Evolutionary conservation across 2,888 invertebrate species (phyloP).

Genomic region (Leptopilina drosophilae): DNA sequence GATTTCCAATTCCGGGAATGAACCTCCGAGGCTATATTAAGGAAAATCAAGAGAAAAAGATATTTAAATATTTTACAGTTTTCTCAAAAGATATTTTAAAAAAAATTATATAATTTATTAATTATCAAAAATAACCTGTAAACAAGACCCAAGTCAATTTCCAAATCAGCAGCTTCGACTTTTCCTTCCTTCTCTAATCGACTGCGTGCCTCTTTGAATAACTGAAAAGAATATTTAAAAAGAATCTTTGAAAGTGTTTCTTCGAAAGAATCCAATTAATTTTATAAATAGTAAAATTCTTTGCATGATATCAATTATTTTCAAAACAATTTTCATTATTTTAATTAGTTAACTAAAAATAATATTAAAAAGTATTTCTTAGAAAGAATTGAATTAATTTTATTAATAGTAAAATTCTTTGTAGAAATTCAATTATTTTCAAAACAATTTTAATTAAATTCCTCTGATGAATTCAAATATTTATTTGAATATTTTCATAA

Average conservation of each 20-base stretch:
- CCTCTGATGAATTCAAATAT: too few species aligned
- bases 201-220: conserved; percentile 76
- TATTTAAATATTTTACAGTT: not conserved
- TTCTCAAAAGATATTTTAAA: not conserved
- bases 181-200: conserved; percentile 75
- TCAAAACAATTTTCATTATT: too few species aligned
- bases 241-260: conserved; percentile 10
- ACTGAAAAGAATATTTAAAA: conserved; percentile 59
- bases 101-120: not conserved
- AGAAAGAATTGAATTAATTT: too few species aligned
- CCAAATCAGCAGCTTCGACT: conserved; percentile 76
- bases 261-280: too few species aligned
- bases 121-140: conserved; percentile 76
- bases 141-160: conserved; percentile 83
- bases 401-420: too few species aligned
- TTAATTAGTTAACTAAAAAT: too few species aligned
- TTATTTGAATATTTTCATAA: too few species aligned
- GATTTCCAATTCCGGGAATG: conserved; percentile 86
- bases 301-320: too few species aligned
- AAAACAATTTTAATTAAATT: too few species aligned
- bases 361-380: too few species aligned
- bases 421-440: too few species aligned
- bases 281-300: too few species aligned
- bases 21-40: conserved; percentile 82
- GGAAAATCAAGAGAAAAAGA: not conserved